A percentile compares a stretch with the other conserved stretches of the same genome.
phyloP scores from a whole-genome alignment of 2,888 invertebrate species.

The Pristionchus entomophagus region DNA sequence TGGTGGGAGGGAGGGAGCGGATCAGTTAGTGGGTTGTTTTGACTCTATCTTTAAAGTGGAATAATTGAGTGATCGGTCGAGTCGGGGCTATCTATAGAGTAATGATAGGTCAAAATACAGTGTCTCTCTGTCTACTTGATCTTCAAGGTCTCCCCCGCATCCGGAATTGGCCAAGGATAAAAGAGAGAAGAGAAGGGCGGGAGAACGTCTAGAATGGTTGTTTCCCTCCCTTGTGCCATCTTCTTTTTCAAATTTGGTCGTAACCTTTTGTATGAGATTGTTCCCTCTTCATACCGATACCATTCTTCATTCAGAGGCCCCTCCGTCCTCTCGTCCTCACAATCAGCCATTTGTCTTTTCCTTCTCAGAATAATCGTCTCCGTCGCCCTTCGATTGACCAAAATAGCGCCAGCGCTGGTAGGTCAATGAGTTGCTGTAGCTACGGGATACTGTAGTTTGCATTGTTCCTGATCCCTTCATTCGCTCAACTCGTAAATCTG shows the following conservation, averaged over 20 bases:
- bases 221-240: not conserved
- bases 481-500: not conserved
- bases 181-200: not conserved
- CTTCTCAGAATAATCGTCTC: not conserved
- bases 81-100: too few relatives aligned
- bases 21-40: not conserved
- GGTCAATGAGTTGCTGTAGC: not conserved
- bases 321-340: not conserved
- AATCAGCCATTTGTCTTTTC: not conserved
- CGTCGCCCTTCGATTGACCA: not conserved
- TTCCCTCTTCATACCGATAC: not conserved
- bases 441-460: too few relatives aligned
- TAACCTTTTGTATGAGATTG: conserved; percentile 23
- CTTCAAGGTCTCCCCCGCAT: not conserved
- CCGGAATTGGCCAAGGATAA: not conserved
- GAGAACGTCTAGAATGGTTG: not conserved
- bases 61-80: too few relatives aligned
- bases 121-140: too few relatives aligned
- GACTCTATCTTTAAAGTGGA: not conserved
- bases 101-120: not conserved
- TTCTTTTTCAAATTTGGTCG: not conserved
- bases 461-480: not conserved
- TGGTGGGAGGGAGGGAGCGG: not conserved
- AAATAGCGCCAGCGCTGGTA: not conserved
- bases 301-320: not conserved